Evolutionary conservation across 2,797 vertebrate species (phyloP), one percentile per base, ranked within the genome.

Genomic region (Eulemur rubriventer): DNA sequence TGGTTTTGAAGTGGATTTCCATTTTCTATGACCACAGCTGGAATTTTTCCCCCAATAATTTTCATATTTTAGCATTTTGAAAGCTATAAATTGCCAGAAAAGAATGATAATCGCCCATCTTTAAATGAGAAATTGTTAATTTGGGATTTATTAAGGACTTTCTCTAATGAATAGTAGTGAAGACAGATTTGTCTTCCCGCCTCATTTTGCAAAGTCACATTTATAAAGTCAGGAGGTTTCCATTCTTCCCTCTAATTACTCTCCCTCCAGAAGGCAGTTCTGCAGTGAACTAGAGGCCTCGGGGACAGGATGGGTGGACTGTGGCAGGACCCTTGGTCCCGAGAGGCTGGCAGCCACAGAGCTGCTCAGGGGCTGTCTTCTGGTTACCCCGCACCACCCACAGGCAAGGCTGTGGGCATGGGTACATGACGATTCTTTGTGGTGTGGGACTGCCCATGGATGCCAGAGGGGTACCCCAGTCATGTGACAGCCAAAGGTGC

Each of bases 101-200:
- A 98, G 98, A 97, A 98, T 94, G 98, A 98, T 95, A 97, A 97
- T 98, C 70, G 55, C 94, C 97, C 98, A 96, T 96, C 98, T 98
- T 98, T 98, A 94, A 30, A 93, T 97, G 98, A 98, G 98, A 98
- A 98, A 98, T 98, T 98, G 98, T 98, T 98, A 98, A 98, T 98
- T 98, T 98, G 98, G 98, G 98, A 98, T 98, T 98, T 98, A 98
- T 98, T 98, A 98, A 99, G 97, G 98, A 98, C 98, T 98, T 98
- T 97, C 96, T 97, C 98, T 98, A 98, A 98, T 98, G 98, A 99
- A 98, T 97, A 98, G 98, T 97, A 97, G 98, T 97, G 97, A 97
- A 98, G 98, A 85, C 93, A 97, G 94, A 98, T 98, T 97, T 98
- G 96, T 98, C 98, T 98, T 98, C 98, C 97, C 92, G 97, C 96